Evolutionary conservation across 2,888 invertebrate species (phyloP).

Genomic region (Leptopterna dolabrata): DNA sequence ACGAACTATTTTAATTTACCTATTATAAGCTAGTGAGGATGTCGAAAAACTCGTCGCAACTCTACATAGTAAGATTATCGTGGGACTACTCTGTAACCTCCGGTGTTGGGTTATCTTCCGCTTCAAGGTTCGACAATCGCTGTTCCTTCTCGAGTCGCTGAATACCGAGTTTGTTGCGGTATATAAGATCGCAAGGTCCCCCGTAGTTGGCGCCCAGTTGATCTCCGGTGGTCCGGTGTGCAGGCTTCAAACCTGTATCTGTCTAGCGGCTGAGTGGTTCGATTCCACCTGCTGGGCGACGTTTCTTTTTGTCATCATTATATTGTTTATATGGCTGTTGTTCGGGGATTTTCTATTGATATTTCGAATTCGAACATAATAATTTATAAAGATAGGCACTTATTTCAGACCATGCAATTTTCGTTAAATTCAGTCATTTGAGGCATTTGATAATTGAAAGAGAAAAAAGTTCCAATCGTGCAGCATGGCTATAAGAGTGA

Average conservation of each 20-base stretch:
- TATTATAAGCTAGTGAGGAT: no score
- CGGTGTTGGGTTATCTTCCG: not conserved
- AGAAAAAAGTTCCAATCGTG: no score
- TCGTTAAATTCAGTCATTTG: no score
- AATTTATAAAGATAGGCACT: no score
- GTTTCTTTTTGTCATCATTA: not conserved
- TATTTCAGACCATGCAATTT: no score
- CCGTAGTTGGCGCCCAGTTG: constrained; percentile 72
- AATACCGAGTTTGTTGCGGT: not conserved
- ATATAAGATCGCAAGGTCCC: not conserved
- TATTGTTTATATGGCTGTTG: not conserved
- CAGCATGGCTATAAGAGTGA: no score
- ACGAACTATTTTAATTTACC: no score
- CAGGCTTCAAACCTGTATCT: constrained; percentile 88
- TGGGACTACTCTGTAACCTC: not conserved
- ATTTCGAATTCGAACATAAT: no score
- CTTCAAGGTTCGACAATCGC: not conserved
- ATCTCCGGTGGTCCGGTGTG: constrained; percentile 84
- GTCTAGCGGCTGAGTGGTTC: constrained; percentile 84
- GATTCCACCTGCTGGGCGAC: constrained; percentile 84
- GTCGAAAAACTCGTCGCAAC: not conserved
- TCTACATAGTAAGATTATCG: not conserved
- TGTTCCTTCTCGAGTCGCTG: not conserved
- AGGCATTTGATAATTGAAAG: no score
- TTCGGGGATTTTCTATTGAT: not conserved